phyloP scores from a whole-genome alignment of 2,113 vertebrate species.

The Nesospiza acunhae region DNA sequence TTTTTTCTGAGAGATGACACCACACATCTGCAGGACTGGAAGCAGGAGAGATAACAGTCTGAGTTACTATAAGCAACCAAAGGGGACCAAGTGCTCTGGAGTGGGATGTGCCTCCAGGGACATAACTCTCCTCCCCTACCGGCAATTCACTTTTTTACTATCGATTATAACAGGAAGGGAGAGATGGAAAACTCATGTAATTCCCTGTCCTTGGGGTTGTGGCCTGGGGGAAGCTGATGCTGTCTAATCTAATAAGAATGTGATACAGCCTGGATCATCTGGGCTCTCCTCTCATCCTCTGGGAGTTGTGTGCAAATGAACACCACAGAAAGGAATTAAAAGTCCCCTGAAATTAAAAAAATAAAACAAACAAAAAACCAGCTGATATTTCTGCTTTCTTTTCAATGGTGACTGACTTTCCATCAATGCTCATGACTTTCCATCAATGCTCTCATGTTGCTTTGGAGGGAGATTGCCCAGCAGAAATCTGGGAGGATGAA shows the following conservation, averaged over 20 bases:
- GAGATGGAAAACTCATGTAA: constrained; percentile 44
- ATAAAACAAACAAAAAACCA: not conserved
- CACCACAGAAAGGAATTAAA: not conserved
- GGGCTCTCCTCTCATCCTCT: not conserved
- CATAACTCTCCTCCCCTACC: not conserved
- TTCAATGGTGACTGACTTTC: not conserved
- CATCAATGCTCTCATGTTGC: accelerated
- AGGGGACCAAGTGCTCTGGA: not conserved
- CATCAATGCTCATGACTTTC: not conserved
- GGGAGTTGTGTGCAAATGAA: not conserved
- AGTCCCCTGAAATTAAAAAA: not conserved
- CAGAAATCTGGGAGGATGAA: not conserved
- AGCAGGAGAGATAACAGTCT: not conserved
- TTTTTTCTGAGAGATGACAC: not conserved
- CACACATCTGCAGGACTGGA: not conserved
- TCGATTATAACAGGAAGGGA: not conserved
- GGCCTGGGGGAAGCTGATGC: not conserved
- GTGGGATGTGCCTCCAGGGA: not conserved
- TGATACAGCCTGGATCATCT: not conserved
- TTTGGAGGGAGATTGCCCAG: not conserved
- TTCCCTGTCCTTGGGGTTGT: not conserved
- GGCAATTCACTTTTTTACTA: not conserved
- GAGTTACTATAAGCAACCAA: not conserved
- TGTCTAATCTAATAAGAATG: constrained; percentile 8
- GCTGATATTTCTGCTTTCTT: not conserved